phyloP scores from a whole-genome alignment of 2,113 vertebrate species.

The Agapornis roseicollis region DNA sequence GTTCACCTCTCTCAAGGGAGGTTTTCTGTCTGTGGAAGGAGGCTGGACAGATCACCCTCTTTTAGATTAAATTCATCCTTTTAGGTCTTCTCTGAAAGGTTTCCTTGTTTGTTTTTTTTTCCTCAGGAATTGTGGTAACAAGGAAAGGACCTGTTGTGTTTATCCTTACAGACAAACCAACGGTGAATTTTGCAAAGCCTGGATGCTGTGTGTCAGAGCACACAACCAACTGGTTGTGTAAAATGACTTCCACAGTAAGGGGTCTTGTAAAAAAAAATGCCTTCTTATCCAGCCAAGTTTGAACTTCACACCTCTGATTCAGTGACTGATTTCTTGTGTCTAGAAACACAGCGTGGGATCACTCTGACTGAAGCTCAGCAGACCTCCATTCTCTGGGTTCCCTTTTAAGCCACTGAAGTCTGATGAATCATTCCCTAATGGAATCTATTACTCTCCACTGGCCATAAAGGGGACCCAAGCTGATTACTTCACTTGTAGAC shows the following conservation, averaged over 20 bases:
- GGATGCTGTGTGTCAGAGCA: not conserved
- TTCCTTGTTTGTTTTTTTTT: not conserved
- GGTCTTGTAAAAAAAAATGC: not conserved
- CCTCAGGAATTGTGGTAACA: not conserved
- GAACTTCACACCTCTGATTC: not conserved
- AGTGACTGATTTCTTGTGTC: not conserved
- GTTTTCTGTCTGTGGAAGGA: not conserved
- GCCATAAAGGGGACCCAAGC: not conserved
- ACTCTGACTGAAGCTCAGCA: not conserved
- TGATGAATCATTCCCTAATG: not conserved
- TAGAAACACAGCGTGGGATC: not conserved
- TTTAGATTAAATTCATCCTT: not conserved
- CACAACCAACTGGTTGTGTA: not conserved
- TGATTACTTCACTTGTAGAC: not conserved
- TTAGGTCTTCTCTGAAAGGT: not conserved
- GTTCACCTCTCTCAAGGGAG: not conserved
- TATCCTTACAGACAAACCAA: not conserved
- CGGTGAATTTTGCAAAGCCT: not conserved
- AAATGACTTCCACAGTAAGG: not conserved
- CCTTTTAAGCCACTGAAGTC: not conserved
- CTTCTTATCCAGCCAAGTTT: not conserved
- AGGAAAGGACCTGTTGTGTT: not conserved
- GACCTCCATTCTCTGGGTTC: not conserved
- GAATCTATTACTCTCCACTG: not conserved
- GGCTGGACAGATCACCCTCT: not conserved